phyloP scores from a whole-genome alignment of 64 coral and sea anemone species.

The Hydrozoanthus tunicans region DNA sequence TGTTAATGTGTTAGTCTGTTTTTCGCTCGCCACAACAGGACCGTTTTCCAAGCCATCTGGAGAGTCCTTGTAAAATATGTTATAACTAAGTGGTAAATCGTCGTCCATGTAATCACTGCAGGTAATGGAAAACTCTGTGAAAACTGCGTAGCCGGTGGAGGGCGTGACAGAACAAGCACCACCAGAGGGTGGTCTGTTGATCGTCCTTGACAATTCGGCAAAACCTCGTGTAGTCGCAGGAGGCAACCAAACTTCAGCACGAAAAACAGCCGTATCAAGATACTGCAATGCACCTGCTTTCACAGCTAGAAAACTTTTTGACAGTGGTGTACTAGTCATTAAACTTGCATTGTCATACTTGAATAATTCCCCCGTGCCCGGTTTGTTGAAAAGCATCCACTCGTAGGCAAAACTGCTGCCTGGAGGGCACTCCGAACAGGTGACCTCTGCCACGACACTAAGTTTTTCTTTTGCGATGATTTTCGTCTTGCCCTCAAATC shows the following conservation, averaged over 20 bases:
- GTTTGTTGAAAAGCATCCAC: neutral
- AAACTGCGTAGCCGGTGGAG: neutral
- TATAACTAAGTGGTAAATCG: neutral
- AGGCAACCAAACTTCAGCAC: neutral
- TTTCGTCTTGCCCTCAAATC: conserved; percentile 25
- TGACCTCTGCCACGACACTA: neutral
- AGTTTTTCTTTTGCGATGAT: conserved; percentile 29
- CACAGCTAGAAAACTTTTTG: neutral
- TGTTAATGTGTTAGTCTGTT: conserved; percentile 4
- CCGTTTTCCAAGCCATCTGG: neutral
- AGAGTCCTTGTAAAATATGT: neutral
- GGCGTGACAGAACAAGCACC: conserved; percentile 17
- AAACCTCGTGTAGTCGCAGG: conserved; percentile 26
- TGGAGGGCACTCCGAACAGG: neutral
- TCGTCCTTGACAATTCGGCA: neutral
- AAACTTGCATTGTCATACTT: conserved; percentile 1
- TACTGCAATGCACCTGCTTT: neutral
- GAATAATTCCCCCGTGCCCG: neutral
- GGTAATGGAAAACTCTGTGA: conserved; percentile 14
- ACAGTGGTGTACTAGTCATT: conserved; percentile 15
- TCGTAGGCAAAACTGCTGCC: neutral
- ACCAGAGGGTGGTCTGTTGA: conserved; percentile 10
- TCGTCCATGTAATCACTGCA: neutral
- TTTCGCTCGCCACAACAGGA: neutral
- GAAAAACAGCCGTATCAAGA: neutral